phyloP scores from a whole-genome alignment of 2,113 vertebrate species.

The Sterna hirundo region DNA sequence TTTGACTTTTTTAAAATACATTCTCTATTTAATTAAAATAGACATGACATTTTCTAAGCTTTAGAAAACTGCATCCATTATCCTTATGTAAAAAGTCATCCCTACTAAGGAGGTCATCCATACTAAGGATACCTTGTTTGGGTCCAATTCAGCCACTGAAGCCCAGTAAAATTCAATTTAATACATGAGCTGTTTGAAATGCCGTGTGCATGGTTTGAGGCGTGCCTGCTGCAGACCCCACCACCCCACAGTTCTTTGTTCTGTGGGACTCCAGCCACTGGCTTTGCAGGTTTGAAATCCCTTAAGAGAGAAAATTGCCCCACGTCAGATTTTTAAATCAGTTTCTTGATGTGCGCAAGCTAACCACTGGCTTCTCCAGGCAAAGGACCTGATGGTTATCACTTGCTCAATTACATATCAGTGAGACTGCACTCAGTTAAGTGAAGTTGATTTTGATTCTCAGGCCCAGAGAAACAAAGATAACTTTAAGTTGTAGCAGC shows the following conservation, averaged over 20 bases:
- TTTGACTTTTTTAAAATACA: neutral
- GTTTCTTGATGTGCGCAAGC: conserved; percentile 22
- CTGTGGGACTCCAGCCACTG: neutral
- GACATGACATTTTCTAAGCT: neutral
- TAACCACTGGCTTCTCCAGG: neutral
- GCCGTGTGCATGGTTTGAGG: neutral
- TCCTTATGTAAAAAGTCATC: neutral
- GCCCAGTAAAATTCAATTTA: neutral
- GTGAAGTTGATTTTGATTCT: conserved; percentile 1
- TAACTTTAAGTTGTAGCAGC: neutral
- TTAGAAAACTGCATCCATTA: neutral
- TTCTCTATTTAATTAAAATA: neutral
- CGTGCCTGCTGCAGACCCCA: neutral
- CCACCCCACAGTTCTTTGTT: neutral
- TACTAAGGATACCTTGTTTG: neutral
- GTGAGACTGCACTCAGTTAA: neutral
- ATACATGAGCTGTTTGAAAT: neutral
- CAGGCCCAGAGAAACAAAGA: neutral
- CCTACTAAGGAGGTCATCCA: neutral
- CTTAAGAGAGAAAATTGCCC: neutral
- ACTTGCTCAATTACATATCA: neutral
- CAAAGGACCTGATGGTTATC: conserved; percentile 30
- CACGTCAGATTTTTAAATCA: conserved; percentile 21
- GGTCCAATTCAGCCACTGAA: neutral
- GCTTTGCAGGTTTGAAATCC: neutral